phyloP scores from a whole-genome alignment of 1,140 invertebrate species.

The Chlorops oryzae region DNA sequence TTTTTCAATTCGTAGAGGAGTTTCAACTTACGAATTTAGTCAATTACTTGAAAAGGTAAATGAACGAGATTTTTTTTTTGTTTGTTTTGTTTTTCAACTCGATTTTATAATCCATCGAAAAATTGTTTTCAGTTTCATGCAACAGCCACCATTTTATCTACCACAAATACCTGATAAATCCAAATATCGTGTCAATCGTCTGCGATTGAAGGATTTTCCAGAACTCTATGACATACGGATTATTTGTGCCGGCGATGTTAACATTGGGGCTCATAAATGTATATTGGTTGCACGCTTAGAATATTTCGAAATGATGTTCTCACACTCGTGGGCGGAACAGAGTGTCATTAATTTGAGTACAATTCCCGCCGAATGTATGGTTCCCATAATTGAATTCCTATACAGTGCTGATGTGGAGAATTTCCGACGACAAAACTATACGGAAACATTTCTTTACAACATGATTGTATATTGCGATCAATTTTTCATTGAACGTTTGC shows the following conservation, averaged over 20 bases:
- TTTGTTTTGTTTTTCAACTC: not conserved
- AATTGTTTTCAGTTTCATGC: constrained; percentile 7
- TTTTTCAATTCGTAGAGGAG: constrained; percentile 25
- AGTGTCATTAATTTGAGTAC: constrained; percentile 35
- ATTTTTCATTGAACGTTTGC: constrained; percentile 56
- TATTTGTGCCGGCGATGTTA: constrained; percentile 50
- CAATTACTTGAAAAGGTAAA: constrained; percentile 14
- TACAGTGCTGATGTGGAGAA: constrained; percentile 54
- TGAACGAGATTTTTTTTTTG: not conserved
- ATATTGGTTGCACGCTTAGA: constrained; percentile 61
- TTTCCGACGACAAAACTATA: constrained; percentile 51
- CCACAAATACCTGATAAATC: constrained; percentile 13
- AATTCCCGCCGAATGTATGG: constrained; percentile 46
- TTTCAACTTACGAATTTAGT: constrained; percentile 23
- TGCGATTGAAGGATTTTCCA: constrained; percentile 36
- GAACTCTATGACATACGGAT: constrained; percentile 58
- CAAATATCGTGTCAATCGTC: constrained; percentile 20
- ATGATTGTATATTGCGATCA: constrained; percentile 62
- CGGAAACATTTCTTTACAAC: constrained; percentile 52
- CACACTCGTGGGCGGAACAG: constrained; percentile 59
- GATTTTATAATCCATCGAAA: not conserved
- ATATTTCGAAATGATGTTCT: constrained; percentile 67
- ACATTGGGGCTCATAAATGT: constrained; percentile 64
- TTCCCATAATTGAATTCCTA: constrained; percentile 57
- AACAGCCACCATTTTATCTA: constrained; percentile 10